Evolutionary conservation across 1,140 invertebrate species (phyloP), one percentile per base, ranked within the genome.

Genomic region (Zaprionus nigranus): DNA sequence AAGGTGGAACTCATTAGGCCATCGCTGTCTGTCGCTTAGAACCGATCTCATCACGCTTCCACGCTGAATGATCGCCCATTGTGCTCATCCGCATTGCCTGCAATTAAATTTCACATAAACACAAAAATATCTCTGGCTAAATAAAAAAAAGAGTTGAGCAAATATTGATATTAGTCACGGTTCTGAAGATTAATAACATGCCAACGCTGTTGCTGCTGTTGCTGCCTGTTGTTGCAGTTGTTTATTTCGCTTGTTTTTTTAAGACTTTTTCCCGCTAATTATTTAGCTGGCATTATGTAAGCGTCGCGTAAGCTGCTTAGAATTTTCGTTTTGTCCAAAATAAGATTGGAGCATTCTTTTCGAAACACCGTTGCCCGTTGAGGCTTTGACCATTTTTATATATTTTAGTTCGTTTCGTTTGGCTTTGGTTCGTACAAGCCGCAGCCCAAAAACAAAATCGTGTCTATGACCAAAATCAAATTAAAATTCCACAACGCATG

Each of bases 401-500:
- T 53, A 12, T 17, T 12, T 65, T 53, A 34, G 12, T 54, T 49
- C 24, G 56, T 58, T 77, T 77, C 62, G 68, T 70, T 77, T 65
- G 57, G 63, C 34, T 63, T 59, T 43, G 38, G 12, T 53, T 73
- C 61, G 79, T 71, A 65, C 74, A 72, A 24, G 72, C 51, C 81
- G 74, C 70, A 81, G 71, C 75, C 82, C 68, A 88, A 81, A 75
- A 78, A 81, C 88, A 74, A 81, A 90, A 77, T 90, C 86, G 85
- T 90, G 86, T 82, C 80, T 85, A 82, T 85, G 82, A 81, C 85
- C 86, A 90, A 90, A 90, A 85, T 80, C 85, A 80, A 90, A 90
- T 90, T 90, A 90, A 90, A 90, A 90, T 90, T 90, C 85, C 85
- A 77, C 86, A 90, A 90, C 85, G 85, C 85, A 90, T 85, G 81